Conservation (phyloP, 2,888 invertebrate genomes). For the Sipha maydis region DNA sequence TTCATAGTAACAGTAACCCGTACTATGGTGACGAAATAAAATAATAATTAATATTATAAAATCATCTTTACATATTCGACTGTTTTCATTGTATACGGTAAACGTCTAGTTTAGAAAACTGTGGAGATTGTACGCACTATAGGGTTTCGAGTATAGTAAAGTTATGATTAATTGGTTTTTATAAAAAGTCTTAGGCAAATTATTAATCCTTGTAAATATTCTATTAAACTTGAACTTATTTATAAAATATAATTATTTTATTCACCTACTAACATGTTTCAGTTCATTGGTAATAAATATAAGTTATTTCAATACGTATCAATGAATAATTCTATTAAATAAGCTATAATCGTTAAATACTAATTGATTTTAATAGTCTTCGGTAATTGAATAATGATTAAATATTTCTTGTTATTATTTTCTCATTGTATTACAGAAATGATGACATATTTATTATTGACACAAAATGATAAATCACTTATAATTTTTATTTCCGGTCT, state of each 20-base stretch:
- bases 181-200: not conserved
- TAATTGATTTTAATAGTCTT: slow-evolving; percentile 7
- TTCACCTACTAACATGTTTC: not conserved
- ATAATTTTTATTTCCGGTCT: not conserved
- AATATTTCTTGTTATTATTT: not conserved
- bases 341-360: not conserved
- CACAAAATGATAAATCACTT: not conserved
- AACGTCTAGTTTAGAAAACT: not conserved
- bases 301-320: not conserved
- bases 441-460: not conserved
- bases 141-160: not conserved
- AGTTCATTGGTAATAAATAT: not conserved
- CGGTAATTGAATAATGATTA: not conserved
- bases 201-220: not conserved
- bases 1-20: not conserved
- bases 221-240: no score
- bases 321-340: not conserved
- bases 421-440: not conserved
- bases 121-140: not conserved
- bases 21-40: not conserved
- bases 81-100: not conserved
- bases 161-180: not conserved
- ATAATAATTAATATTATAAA: not conserved
- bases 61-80: not conserved
- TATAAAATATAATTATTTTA: not conserved